Evolutionary conservation across 2,888 invertebrate species (phyloP), one percentile per base, ranked within the genome.

Genomic region (Marronus borbonicus): DNA sequence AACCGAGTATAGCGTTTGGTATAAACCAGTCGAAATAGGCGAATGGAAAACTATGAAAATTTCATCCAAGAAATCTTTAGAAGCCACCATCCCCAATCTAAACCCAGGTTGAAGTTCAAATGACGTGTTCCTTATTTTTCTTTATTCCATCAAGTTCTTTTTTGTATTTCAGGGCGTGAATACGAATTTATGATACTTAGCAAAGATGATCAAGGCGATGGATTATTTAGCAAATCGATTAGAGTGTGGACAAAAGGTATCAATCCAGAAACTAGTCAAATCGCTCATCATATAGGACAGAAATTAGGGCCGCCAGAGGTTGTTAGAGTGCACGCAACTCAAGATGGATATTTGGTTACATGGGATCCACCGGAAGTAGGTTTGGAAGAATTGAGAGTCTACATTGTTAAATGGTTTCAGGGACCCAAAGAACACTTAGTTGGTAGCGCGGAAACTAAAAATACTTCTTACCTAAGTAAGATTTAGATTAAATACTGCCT

Each of bases 121-220:
- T n/a, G n/a, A n/a, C 5, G 52, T 17, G 4, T 58, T 20, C 52
- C 5, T 36, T 24, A 24, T n/a, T 52, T 20, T 55, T 55, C 3
- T 8, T 17, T n/a, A 20, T 55, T 17, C 5, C 31, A 28, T 24
- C n/a, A 39, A 7, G 5, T 24, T 24, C 2, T 24, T 24, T 36
- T 36, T 76, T 52, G 10, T 36, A 17, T 78, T 84, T 55, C 69
- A 88, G 88, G 89, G 80, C 91, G 94, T 28, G 93, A 94, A 85
- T 98, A 98, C 88, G 97, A 98, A 89, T 93, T 98, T 86, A 96
- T 97, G 92, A 95, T 98, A 68, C 91, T 97, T 69, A 94, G 97
- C 83, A 94, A 96, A 87, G 97, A 98, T 88, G 92, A 94, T 84
- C 91, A 93, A 79, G 97, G 97, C 7, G 96, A 97, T 84, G 97